Base-by-base conservation (phyloP, 2,113 vertebrate species). In the Nibea coibor region DNA sequence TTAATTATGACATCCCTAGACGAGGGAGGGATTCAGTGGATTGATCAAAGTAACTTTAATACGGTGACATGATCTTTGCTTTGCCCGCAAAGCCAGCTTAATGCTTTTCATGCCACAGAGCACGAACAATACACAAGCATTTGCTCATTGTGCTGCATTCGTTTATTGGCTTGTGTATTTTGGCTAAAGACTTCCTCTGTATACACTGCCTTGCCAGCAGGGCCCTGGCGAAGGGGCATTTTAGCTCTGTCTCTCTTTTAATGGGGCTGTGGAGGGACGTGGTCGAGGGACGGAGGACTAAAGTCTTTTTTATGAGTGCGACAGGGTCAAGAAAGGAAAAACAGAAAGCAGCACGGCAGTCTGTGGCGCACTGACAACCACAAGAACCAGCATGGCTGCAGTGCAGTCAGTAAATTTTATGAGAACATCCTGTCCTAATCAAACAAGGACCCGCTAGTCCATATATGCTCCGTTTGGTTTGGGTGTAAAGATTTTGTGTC, bases 1-100 rank as follows among this genome's bases (percentile, higher is more conserved):
- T 83, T 69, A 66, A 90, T 93, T 85, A 87, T 65, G 70, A 70
- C 70, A 57, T 61, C 74, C 75, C 45, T 22, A 65, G 16, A 66
- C 66, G 53, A 83, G 71, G 59, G 64, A 80, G 54, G 35, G 45
- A 78, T 74, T 85, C 59, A 15, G 39, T 77, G 42, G 75, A 28
- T 74, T 51, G 86, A 84, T 83, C 76, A 82, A 68, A 72, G 65
- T 59, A 67, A 71, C 54, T 59, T 68, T 72, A 56, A 47, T 57
- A 39, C 4, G 20, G n/a, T 48, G 66, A 67, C 26, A 70, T 74
- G 53, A 81, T n/a, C 19, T 77, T n/a, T 39, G 26, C 3, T 28
- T 14, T 4, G 20, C 48, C 57, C 63, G 28, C 24, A 59, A 78
- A 69, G 50, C 62, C 12, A 28, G 22, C 12, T 6, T 57, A 39